Base-by-base conservation (phyloP, 2,888 invertebrate genomes). In the Junonia oenone region DNA sequence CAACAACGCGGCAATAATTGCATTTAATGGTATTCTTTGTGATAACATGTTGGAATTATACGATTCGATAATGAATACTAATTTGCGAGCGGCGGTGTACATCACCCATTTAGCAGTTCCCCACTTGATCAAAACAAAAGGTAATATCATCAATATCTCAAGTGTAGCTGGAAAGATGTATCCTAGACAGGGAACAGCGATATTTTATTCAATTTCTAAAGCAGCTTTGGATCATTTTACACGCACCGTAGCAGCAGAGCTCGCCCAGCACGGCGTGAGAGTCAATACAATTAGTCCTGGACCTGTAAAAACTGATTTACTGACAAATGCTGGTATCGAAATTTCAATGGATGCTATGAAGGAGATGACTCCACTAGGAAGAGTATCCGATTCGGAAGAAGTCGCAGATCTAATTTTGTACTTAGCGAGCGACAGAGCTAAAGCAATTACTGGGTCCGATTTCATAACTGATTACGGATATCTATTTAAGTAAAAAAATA, bases 221-320 rank as follows among this genome's bases (percentile, higher is more conserved):
- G 89, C 94, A 31, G 94, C 93, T 3, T 67, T 95, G 11, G 95
- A 95, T 75, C 95, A 95, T 68, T 91, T 96, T 61, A 95, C 95
- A 0, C 82, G 92, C 62, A 93, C 93, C 67, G 80, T 92, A 9
- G 95, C 95, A 2, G 74, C 94, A 37, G 95, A 93, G 65, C 73
- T 93, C 15, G 92, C 92, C 53, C 62, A 76, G 0, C 83, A 88
- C 65, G 86, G 75, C n/a, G 92, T 95, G 0, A 80, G 95, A 55
- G 94, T 94, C 0, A 95, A 95, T 73, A 83, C 91, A 55, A 94
- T 94, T 0, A 95, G 95, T 73, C 84, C 91, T 17, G 95, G 95
- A 9, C 94, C 95, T 0, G 91, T 93, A 0, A 94, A 60, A 2
- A 75, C 76, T 0, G 70, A 71, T 33, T 66, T 75, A n/a, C 5